These are phyloP conservation scores for Limnephilus auricula DNA, from an alignment of 2,888 invertebrate genomes.

Conservation along the genomic window DNA sequence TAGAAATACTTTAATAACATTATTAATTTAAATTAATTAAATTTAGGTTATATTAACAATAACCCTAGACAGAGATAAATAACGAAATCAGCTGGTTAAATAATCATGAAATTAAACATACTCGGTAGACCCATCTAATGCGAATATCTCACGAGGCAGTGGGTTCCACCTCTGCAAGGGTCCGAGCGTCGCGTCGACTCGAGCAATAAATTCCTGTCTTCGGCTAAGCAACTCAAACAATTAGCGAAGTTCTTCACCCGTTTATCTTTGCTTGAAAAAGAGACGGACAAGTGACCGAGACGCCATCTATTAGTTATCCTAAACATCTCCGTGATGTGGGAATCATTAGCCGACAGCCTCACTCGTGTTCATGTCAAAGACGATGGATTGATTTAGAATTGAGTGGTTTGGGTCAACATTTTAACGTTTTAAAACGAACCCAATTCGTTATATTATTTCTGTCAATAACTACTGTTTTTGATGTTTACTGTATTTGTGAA, in stretches of 20 bases:
- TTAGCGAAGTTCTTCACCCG: slow-evolving; percentile 37
- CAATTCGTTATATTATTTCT: neutral
- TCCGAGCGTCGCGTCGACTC: neutral
- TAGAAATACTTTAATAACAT: too few relatives aligned
- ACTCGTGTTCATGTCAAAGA: neutral
- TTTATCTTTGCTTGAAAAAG: slow-evolving; percentile 19
- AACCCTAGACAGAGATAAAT: too few relatives aligned
- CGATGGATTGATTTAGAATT: neutral
- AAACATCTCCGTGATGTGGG: slow-evolving; percentile 11
- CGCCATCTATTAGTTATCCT: slow-evolving; percentile 22
- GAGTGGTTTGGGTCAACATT: neutral
- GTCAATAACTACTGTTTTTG: too few relatives aligned
- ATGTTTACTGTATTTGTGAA: too few relatives aligned
- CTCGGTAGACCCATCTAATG: neutral
- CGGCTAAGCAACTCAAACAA: slow-evolving; percentile 28
- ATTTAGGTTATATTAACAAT: too few relatives aligned
- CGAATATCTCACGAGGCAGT: neutral
- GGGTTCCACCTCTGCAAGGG: neutral
- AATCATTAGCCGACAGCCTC: neutral
- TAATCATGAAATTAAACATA: too few relatives aligned
- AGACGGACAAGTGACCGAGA: slow-evolving; percentile 9
- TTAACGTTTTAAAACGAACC: neutral
- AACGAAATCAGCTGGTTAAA: too few relatives aligned
- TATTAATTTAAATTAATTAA: too few relatives aligned
- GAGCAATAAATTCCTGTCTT: slow-evolving; percentile 29